phyloP scores from a whole-genome alignment of 2,113 vertebrate genomes.

The Mustelus asterias region DNA sequence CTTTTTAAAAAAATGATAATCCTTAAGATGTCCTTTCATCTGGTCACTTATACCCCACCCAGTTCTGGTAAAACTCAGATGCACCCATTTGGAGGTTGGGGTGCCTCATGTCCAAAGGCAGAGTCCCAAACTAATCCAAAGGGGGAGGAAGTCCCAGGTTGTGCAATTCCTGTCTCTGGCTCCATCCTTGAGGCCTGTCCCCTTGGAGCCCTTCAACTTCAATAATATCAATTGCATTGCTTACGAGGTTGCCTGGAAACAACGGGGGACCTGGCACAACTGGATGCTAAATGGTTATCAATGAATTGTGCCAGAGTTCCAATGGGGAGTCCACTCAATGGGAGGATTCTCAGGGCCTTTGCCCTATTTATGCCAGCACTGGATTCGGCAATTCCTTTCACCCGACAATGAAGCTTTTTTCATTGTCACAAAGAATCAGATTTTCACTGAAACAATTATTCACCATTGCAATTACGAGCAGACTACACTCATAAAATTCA shows the following conservation, averaged over 20 bases:
- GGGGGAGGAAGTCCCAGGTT: not conserved
- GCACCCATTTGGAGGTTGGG: no score
- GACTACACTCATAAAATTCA: not conserved
- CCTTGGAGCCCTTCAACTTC: not conserved
- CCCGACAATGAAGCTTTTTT: not conserved
- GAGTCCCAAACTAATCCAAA: no score
- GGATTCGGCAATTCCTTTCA: not conserved
- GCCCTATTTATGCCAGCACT: not conserved
- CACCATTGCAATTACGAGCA: not conserved
- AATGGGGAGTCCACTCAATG: not conserved
- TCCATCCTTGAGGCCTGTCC: not conserved
- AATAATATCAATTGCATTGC: not conserved
- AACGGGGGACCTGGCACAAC: not conserved
- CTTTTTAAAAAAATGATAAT: no score
- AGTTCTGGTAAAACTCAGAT: no score
- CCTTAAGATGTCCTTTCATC: not conserved
- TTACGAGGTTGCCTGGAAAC: not conserved
- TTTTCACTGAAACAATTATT: not conserved
- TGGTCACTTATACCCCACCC: no score
- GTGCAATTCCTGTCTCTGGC: not conserved
- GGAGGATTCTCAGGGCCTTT: not conserved
- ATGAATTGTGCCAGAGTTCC: not conserved
- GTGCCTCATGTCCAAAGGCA: no score
- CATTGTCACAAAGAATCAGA: not conserved
- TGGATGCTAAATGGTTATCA: not conserved